A percentile compares a stretch with the other conserved stretches of the same genome.
These are phyloP conservation scores for Harpagifer antarcticus DNA, from an alignment of 2,797 vertebrate genomes.

Conservation along the genomic window DNA sequence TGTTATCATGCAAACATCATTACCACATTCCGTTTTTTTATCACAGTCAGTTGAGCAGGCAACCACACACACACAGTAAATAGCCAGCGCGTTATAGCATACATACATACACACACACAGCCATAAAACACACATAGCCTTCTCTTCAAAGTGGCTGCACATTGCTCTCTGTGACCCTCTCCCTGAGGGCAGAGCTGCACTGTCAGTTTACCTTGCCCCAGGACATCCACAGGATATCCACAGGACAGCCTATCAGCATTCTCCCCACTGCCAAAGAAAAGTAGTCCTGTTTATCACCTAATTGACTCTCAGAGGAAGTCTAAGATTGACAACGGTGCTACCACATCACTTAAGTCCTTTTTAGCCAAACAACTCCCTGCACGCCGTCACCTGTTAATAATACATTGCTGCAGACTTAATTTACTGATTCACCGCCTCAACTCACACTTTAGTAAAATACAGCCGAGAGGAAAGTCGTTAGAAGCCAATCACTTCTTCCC, in stretches of 20 bases:
- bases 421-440: conserved; percentile 76
- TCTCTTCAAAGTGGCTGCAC: conserved; percentile 65
- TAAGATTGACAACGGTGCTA: conserved; percentile 83
- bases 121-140: conserved; percentile 53
- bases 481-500: conserved; percentile 59
- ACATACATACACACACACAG: conserved; percentile 21
- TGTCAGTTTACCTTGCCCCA: conserved; percentile 87
- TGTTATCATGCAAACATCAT: conserved; percentile 44
- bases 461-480: conserved; percentile 53
- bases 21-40: conserved; percentile 39
- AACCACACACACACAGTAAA: conserved; percentile 1
- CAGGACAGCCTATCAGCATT: conserved; percentile 75
- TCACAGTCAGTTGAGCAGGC: conserved; percentile 38
- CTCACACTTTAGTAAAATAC: conserved; percentile 62
- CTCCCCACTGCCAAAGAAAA: conserved; percentile 82
- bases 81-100: conserved; percentile 19
- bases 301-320: conserved; percentile 90
- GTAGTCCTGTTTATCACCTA: conserved; percentile 89
- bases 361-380: conserved; percentile 75
- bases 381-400: conserved; percentile 83
- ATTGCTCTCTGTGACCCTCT: conserved; percentile 78
- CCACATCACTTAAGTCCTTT: conserved; percentile 82
- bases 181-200: conserved; percentile 80
- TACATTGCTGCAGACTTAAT: conserved; percentile 75
- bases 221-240: conserved; percentile 83